Evolutionary conservation across 1,140 invertebrate species (phyloP).

Genomic region (Eumaeus atala): DNA sequence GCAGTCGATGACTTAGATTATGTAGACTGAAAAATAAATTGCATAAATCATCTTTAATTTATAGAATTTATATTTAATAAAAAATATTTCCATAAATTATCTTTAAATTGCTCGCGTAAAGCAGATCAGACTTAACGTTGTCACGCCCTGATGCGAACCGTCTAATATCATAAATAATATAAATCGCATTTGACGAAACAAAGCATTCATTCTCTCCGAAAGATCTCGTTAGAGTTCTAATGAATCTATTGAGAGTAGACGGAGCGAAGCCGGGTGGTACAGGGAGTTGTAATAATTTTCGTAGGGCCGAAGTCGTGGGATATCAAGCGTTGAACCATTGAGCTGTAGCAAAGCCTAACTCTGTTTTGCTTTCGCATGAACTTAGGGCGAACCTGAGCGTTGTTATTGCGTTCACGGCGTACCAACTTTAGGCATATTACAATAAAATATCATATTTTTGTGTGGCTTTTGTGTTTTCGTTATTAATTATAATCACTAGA

Average conservation of each 20-base stretch:
- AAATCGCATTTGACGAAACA: constrained; percentile 69
- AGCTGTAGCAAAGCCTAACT: constrained; percentile 49
- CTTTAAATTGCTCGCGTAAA: neutral
- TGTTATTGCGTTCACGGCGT: too few species aligned
- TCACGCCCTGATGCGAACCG: constrained; percentile 30
- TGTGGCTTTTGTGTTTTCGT: too few species aligned
- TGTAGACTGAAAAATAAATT: too few species aligned
- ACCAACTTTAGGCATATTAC: too few species aligned
- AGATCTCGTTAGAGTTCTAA: constrained; percentile 72
- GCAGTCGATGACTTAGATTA: too few species aligned
- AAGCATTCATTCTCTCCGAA: constrained; percentile 60
- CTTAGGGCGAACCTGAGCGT: constrained; percentile 24
- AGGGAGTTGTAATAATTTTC: constrained; percentile 25
- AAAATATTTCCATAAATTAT: too few species aligned
- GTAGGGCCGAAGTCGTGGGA: constrained; percentile 24
- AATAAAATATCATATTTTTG: too few species aligned
- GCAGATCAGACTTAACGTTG: constrained; percentile 2
- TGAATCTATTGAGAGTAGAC: constrained; percentile 70
- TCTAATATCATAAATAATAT: constrained; percentile 36
- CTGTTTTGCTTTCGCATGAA: constrained; percentile 39
- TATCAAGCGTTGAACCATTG: constrained; percentile 42
- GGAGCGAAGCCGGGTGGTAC: constrained; percentile 48
- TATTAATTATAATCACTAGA: too few species aligned
- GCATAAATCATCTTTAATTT: too few species aligned
- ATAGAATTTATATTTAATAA: too few species aligned